Evolutionary conservation across 2,797 vertebrate genomes (phyloP), one percentile per base, ranked within the genome.

Genomic region (Sebastiscus tertius): DNA sequence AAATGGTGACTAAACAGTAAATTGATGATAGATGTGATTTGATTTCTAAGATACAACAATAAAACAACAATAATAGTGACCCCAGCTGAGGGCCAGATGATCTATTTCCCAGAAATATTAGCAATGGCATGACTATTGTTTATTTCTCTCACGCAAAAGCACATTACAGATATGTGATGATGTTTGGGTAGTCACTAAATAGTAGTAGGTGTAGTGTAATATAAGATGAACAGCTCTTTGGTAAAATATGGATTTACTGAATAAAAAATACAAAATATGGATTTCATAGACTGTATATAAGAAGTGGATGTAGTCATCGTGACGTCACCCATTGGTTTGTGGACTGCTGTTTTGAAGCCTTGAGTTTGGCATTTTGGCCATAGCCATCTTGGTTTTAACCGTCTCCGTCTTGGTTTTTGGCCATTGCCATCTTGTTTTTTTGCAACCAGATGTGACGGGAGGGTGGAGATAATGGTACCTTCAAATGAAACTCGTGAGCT

Each of bases 1-100:
- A 36, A 76, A 77, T 68, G 14, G 26, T 22, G 14, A 63, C 65
- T 7, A 36, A 72, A 81, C 31, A 2, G 54, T 4, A 26, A n/a
- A 67, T 52, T 71, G 27, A 49, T 49, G 46, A 54, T 54, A 54
- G 20, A 49, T 49, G 46, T 34, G 7, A 42, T 72, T 72, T 36
- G 5, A 75, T 42, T 39, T 54, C 29, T 52, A 31, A 13, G n/a
- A 59, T 18, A 18, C 1, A 29, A 59, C 29, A 81, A 5, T 2
- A 2, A 6, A 42, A 12, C 13, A 42, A 34, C 20, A 36, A 12
- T 59, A 67, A 55, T 2, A 8, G 24, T 16, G 31, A 14, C 18
- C 13, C 6, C 60, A 31, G 78, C 46, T 62, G 39, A 75, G 67
- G n/a, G 46, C 14, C n/a, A 46, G 14, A 27, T 39, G 3, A 29